phyloP scores from a whole-genome alignment of 2,113 vertebrate species.

The Empidonax alnorum region DNA sequence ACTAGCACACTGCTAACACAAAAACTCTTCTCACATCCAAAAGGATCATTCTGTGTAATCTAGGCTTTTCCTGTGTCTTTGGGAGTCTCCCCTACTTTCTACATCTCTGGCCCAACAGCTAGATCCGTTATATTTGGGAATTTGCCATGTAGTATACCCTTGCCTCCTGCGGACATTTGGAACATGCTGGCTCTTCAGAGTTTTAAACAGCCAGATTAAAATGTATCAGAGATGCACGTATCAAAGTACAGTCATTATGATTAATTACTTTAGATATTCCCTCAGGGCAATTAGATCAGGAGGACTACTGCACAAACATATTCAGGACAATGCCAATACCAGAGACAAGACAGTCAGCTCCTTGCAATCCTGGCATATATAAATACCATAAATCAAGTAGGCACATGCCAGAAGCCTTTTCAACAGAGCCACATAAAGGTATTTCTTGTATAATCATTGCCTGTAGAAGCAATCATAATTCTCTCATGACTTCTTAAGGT shows the following conservation, averaged over 20 bases:
- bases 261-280: conserved; percentile 6
- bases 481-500: not conserved
- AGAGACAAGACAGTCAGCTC: not conserved
- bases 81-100: not conserved
- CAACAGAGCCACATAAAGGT: not conserved
- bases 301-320: not conserved
- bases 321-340: conserved; percentile 3
- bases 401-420: not conserved
- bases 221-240: not conserved
- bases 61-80: not conserved
- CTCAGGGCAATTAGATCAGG: not conserved
- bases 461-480: not conserved
- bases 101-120: not conserved
- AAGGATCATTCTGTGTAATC: not conserved
- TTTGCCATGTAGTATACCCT: not conserved
- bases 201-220: not conserved
- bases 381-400: conserved; percentile 7
- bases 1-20: not conserved
- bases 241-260: conserved; percentile 21
- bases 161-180: not conserved
- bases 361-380: not conserved
- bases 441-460: not conserved
- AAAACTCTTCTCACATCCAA: not conserved
- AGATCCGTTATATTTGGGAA: not conserved
- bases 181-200: not conserved